These are phyloP conservation scores for Bos indicus DNA, from an alignment of 2,113 vertebrate species.

Conservation along the genomic window DNA sequence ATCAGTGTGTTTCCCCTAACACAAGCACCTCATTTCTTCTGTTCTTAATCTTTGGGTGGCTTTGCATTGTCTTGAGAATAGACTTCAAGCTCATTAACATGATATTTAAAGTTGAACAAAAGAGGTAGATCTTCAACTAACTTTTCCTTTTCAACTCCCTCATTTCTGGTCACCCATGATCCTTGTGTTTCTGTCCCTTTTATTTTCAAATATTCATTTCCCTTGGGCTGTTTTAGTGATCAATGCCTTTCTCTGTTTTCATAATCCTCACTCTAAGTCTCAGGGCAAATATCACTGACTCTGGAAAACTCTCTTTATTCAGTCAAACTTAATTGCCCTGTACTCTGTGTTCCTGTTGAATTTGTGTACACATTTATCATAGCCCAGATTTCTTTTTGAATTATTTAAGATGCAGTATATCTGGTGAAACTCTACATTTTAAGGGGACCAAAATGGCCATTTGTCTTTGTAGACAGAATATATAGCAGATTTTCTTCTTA, in stretches of 20 bases:
- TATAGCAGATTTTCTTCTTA: background rate
- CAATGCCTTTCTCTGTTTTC: background rate
- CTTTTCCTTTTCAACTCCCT: background rate
- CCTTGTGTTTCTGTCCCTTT: background rate
- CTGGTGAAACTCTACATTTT: background rate
- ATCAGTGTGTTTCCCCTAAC: background rate
- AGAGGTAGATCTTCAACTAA: background rate
- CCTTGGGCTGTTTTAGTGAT: background rate
- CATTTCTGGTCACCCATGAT: background rate
- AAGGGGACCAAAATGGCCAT: background rate
- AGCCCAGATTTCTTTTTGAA: background rate
- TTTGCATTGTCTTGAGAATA: background rate
- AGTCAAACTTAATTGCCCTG: background rate
- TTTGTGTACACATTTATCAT: background rate
- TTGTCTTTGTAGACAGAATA: slow-evolving; percentile 2
- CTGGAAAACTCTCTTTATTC: background rate
- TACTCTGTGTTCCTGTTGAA: background rate
- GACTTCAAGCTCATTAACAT: background rate
- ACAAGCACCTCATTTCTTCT: background rate
- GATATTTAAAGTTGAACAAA: background rate
- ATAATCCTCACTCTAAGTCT: background rate
- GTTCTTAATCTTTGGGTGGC: background rate
- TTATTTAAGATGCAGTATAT: slow-evolving; percentile 13
- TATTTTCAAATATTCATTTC: background rate
- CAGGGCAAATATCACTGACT: background rate